Evolutionary conservation across 2,797 vertebrate genomes (phyloP).

Genomic region (Alcedo quadribrachys): DNA sequence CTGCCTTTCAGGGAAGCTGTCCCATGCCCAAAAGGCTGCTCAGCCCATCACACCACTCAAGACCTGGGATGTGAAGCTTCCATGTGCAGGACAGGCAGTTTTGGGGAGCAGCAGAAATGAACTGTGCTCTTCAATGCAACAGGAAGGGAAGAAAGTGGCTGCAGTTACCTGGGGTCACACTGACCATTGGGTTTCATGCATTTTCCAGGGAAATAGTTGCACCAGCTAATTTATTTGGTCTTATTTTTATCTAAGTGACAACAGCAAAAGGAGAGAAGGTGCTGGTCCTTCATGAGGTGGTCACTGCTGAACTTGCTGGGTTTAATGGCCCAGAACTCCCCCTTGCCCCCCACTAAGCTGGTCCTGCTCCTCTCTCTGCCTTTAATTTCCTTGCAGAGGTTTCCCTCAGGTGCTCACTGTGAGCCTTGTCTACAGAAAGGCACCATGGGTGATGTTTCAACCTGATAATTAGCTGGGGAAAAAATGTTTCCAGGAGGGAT

Average conservation of each 20-base stretch:
- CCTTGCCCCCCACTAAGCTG: background rate
- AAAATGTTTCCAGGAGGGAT: no score
- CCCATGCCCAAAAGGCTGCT: rapidly evolving
- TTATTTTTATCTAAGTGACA: background rate
- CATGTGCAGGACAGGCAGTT: background rate
- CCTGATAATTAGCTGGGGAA: no score
- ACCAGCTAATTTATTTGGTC: background rate
- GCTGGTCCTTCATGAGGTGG: background rate
- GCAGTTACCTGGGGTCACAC: background rate
- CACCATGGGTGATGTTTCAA: no score
- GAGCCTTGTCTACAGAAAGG: background rate
- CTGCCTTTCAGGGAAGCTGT: background rate
- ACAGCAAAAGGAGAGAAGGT: background rate
- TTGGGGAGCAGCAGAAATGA: background rate
- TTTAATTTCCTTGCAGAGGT: background rate
- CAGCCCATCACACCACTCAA: background rate
- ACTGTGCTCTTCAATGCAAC: rapidly evolving
- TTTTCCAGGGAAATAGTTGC: background rate
- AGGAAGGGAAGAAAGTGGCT: background rate
- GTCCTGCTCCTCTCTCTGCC: background rate
- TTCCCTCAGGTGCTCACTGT: background rate
- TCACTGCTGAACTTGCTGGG: background rate
- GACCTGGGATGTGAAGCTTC: background rate
- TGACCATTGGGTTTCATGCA: background rate
- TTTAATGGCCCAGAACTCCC: background rate